Percentiles rank a stretch among this genome's conserved stretches.
These are phyloP conservation scores for Porites rus DNA, from an alignment of 92 coral and sea anemone genomes.

Conservation along the genomic window DNA sequence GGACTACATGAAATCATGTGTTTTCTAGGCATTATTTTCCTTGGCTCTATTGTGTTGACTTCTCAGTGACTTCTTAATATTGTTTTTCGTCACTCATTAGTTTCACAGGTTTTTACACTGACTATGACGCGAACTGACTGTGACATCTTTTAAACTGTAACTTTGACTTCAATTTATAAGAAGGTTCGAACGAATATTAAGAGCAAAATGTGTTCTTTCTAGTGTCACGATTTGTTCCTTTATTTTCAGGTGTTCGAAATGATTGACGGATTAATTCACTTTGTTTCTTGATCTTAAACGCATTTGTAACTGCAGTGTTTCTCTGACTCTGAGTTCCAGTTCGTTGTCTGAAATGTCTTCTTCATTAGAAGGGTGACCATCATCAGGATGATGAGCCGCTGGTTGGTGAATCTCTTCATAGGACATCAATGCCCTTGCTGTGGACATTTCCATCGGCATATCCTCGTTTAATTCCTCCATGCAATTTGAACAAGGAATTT, in stretches of 20 bases:
- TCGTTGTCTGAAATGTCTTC: conserved; percentile 22
- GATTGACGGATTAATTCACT: background rate
- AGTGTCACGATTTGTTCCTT: too few species aligned
- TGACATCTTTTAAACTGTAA: too few species aligned
- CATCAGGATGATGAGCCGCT: conserved; percentile 27
- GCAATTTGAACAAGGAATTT: conserved; percentile 57
- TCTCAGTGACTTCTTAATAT: too few species aligned
- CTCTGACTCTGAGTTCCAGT: background rate
- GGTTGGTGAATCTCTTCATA: conserved; percentile 23
- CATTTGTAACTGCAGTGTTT: conserved; percentile 19
- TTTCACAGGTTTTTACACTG: too few species aligned
- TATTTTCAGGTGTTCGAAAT: too few species aligned
- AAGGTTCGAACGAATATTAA: too few species aligned
- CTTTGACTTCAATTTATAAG: too few species aligned
- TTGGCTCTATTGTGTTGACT: too few species aligned
- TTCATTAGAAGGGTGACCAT: background rate
- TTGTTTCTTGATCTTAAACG: conserved; percentile 24
- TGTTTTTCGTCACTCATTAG: too few species aligned
- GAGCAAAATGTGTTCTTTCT: too few species aligned
- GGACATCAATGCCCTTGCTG: background rate
- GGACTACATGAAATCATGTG: background rate
- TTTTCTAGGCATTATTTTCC: background rate
- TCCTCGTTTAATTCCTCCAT: conserved; percentile 23
- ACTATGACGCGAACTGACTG: too few species aligned
- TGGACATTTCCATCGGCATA: conserved; percentile 38